These are phyloP conservation scores for Decapterus maruadsi DNA, from an alignment of 2,797 vertebrate genomes.

Conservation along the genomic window DNA sequence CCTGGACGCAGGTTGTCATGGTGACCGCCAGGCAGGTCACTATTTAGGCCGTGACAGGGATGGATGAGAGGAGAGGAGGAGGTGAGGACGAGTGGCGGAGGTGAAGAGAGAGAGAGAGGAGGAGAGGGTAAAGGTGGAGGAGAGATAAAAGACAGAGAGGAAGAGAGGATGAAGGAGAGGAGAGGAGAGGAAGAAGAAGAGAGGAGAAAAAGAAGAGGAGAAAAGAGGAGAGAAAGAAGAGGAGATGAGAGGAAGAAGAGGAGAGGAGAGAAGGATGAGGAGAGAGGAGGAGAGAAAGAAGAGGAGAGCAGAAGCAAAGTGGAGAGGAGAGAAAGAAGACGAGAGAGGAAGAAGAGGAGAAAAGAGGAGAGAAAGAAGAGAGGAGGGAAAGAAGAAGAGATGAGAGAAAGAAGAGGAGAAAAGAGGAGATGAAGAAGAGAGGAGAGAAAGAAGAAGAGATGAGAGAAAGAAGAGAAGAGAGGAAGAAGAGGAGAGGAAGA, in stretches of 20 bases:
- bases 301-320: too few relatives aligned
- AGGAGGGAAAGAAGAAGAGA: too few relatives aligned
- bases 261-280: conserved; percentile 5
- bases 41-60: conserved; percentile 39
- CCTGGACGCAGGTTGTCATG: conserved; percentile 56
- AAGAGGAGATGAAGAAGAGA: too few relatives aligned
- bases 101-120: not conserved
- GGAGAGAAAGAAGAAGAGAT: too few relatives aligned
- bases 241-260: not conserved
- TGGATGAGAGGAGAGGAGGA: conserved; percentile 41
- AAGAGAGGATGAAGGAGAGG: not conserved
- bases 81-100: not conserved
- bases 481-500: too few relatives aligned
- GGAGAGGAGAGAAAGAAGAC: too few relatives aligned
- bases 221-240: not conserved
- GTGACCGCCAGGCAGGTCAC: conserved; percentile 55
- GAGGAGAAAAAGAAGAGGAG: conserved; percentile 29
- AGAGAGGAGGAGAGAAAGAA: too few relatives aligned
- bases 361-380: too few relatives aligned
- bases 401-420: too few relatives aligned
- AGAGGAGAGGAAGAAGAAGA: conserved; percentile 2
- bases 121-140: conserved; percentile 49
- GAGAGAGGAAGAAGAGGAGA: too few relatives aligned
- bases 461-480: too few relatives aligned
- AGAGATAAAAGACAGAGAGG: conserved; percentile 37